Conservation (phyloP, 2,888 invertebrate genomes). For the Ctena decussata region DNA sequence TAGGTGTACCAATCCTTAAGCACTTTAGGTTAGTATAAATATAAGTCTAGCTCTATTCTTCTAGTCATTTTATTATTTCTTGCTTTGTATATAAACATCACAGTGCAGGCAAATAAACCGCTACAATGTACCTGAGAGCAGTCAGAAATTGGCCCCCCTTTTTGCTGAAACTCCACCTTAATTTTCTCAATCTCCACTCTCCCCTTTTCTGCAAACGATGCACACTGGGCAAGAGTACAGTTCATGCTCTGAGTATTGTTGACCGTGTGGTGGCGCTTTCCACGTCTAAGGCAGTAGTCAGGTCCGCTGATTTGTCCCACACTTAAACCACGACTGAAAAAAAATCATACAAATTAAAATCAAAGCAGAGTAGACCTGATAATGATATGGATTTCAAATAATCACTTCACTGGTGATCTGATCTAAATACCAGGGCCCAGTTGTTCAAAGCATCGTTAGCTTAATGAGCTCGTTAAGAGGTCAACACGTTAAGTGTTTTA, state of each 20-base stretch:
- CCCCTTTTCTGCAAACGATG: conserved; percentile 57
- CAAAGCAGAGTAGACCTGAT: too few species aligned
- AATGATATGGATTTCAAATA: too few species aligned
- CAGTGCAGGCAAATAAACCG: background rate
- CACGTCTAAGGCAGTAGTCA: conserved; percentile 80
- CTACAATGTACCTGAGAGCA: conserved; percentile 69
- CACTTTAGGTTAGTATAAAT: too few species aligned
- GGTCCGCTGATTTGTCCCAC: conserved; percentile 83
- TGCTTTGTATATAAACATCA: background rate
- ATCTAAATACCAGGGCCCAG: too few species aligned
- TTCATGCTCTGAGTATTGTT: conserved; percentile 62
- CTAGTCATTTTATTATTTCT: background rate
- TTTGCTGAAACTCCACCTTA: conserved; percentile 74
- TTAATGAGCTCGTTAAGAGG: too few species aligned
- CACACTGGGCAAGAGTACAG: conserved; percentile 69
- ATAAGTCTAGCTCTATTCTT: too few species aligned
- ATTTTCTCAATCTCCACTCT: conserved; percentile 77
- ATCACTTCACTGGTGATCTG: too few species aligned
- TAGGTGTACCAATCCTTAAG: too few species aligned
- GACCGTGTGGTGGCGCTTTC: conserved; percentile 63
- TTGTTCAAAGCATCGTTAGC: too few species aligned
- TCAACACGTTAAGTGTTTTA: too few species aligned
- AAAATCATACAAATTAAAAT: too few species aligned
- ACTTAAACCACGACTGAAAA: conserved; percentile 79
- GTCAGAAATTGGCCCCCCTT: conserved; percentile 70